Percentiles rank a stretch among this genome's conserved stretches.
phyloP scores from a whole-genome alignment of 2,797 vertebrate genomes.

The Orientallactaga sibirica region DNA sequence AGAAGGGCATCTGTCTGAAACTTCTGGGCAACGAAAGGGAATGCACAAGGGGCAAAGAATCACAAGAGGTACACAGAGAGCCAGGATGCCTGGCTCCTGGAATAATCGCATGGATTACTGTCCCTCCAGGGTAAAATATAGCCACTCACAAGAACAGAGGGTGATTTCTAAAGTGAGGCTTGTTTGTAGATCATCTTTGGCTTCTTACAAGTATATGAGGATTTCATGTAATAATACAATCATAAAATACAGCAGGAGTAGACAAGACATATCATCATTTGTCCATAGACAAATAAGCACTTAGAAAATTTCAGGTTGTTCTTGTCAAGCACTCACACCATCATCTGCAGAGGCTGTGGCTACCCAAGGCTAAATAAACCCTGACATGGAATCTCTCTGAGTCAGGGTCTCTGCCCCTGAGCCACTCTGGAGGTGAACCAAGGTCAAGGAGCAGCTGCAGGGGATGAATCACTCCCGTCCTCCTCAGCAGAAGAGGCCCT shows the following conservation, averaged over 20 bases:
- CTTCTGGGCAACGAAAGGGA: background rate
- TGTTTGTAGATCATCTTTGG: conserved; percentile 52
- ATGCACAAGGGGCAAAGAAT: background rate
- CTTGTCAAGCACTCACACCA: background rate
- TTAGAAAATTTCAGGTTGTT: conserved; percentile 74
- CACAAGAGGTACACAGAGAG: background rate
- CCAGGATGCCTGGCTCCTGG: background rate
- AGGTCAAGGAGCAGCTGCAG: conserved; percentile 48
- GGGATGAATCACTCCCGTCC: background rate
- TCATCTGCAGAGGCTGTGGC: background rate
- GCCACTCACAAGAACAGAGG: background rate
- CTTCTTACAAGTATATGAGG: conserved; percentile 17
- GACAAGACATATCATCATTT: conserved; percentile 61
- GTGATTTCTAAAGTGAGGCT: background rate
- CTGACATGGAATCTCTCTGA: conserved; percentile 63
- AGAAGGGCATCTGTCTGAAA: too few species aligned
- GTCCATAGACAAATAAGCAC: conserved; percentile 64
- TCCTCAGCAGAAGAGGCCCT: background rate
- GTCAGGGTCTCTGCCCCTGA: conserved; percentile 70
- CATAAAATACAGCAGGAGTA: conserved; percentile 63
- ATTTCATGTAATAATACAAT: background rate
- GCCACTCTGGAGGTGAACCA: conserved; percentile 53
- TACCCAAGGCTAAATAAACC: background rate
- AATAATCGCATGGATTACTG: background rate
- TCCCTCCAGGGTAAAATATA: background rate